Base-by-base conservation (phyloP, 2,888 invertebrate genomes). In the Drosophila birchii region DNA sequence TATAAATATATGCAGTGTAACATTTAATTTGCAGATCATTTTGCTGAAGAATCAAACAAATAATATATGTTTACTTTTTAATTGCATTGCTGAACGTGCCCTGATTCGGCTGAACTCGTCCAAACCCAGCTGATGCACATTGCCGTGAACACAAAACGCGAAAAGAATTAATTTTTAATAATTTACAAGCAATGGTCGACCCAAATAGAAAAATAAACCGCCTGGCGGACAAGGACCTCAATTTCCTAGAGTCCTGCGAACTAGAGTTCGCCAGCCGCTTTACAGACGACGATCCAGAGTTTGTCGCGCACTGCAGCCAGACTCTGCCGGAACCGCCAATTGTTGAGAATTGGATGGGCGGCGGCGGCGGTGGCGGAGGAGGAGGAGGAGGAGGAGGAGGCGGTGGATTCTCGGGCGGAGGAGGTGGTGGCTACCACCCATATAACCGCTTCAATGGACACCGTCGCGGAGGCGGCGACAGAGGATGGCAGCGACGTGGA, bases 271-370 rank as follows among this genome's bases (percentile, higher is more conserved):
- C 94, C 78, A 91, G 94, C 69, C 94, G 95, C 75, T 95, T 93
- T 80, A 95, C 95, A 41, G 94, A 94, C 38, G 93, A 94, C 9
- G 95, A 96, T 92, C 92, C 92, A 51, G 94, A 94, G 58, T 96
- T 94, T 86, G 94, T 94, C 93, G 91, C 91, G 32, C 89, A 93
- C 26, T 92, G 91, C 55, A 78, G 83, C 12, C 81, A 86, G n/a
- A 86, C 91, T 5, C 93, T 93, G 72, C 91, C 92, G 16, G 93
- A 93, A 12, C 95, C 95, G 6, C 95, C 95, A 9, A 93, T 95
- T 14, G 81, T 95, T 14, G 94, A 95, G 58, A 93, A 94, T 16
- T 95, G 95, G 95, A 55, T 58, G 14, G 62, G 81, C 0, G 81
- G 74, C 0, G 77, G 76, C 0, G 78, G 79, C 0, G 73, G 78